Base-by-base conservation (phyloP, 92 coral and sea anemone genomes). In the Umimayanthus kanabou region DNA sequence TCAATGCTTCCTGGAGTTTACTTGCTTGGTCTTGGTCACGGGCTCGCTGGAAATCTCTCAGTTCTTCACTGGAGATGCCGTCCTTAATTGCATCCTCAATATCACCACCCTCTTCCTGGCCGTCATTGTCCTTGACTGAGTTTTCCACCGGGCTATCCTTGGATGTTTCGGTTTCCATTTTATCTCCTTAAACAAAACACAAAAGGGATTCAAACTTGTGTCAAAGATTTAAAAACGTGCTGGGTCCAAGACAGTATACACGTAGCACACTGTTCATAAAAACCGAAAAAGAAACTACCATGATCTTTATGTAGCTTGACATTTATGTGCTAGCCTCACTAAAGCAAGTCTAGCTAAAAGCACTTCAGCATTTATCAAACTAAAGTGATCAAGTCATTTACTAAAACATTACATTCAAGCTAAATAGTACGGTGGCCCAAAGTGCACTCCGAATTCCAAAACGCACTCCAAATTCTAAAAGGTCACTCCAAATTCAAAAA, bases 1-100 rank as follows among this genome's bases (percentile, higher is more conserved):
- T 81, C 11, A 65, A 66, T 40, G 50, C 76, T 75, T 75, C 79
- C 20, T 65, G n/a, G 18, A 61, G 53, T 23, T 65, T 81, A 16
- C 47, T 70, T 43, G 66, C 42, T 57, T 83, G 87, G 45, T 83
- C 87, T 71, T 83, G 67, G 11, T 83, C 67, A 47, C 78, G 87
- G 13, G 79, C 73, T 23, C 49, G 70, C 66, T 83, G 87, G 28
- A 70, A 83, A 83, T 83, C 87, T n/a, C 55, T 73, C 29, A 83
- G 57, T 1, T 83, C 87, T 25, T 43, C 86, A 39, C 57, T 70
- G 0, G 86, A 66, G 25, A 82, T 43, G 39, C 45, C 87, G 26
- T 71, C 77, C 47, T 70, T 83, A 43, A 83, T 18, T 5, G 87
- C 87, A 83, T 83, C 87, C 28, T 83, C 87, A 25, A 83, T 67